Base-by-base conservation (phyloP, 2,113 vertebrate species). In the Clarias batrachus region DNA sequence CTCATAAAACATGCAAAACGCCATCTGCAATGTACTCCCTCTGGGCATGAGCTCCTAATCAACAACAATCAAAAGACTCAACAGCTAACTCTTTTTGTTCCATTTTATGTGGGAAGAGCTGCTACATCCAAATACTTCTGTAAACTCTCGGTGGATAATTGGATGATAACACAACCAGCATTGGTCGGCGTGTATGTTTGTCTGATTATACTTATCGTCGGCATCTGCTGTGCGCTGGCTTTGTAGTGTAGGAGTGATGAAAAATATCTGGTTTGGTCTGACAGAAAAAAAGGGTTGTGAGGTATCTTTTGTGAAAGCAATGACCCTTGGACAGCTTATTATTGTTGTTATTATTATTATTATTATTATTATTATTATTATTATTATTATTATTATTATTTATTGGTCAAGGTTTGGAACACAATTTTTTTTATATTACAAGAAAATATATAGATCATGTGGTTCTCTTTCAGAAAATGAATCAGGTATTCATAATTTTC, bases 51-150 rank as follows among this genome's bases (percentile, higher is more conserved):
- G 82, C 84, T 87, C 87, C 81, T 88, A 86, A 89, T 88, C 89
- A 86, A 81, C 86, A 86, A 57, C 84, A 76, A 70, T 76, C 74
- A 84, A 82, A 59, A 66, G 80, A 78, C 77, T 80, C 60, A 59
- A 57, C 81, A 54, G 83, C 82, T 71, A 81, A 77, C 78, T 83
- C 87, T 65, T 89, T 89, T 86, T 89, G 86, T 88, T 89, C 84
- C 84, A 25, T 59, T 48, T 80, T 70, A 73, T 83, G 84, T 78
- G 79, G 65, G 70, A 65, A 83, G 65, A 37, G 71, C 77, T 68
- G 60, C 65, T 66, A 83, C 88, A 89, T 87, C 65, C 82, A 87
- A 82, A 30, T 71, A 68, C 81, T 79, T 86, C 83, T 78, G 48
- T 87, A 81, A 71, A 60, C 81, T 73, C 89, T 84, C 21, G 0